Evolutionary conservation across 2,113 vertebrate species (phyloP).

Genomic region (Eclectus roratus): DNA sequence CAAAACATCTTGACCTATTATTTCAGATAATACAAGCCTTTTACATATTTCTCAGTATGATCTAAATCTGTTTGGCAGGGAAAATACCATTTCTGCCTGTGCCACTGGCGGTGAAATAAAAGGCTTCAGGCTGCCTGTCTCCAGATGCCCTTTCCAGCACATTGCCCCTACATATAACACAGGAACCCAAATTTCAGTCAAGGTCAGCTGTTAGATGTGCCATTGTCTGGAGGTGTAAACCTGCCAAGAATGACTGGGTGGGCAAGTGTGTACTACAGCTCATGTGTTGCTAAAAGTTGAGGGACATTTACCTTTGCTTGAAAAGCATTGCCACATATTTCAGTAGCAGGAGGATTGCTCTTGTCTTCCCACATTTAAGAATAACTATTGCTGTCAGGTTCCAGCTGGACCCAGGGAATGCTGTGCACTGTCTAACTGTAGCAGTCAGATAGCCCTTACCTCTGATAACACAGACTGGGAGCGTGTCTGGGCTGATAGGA

Average conservation of each 20-base stretch:
- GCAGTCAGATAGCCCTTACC: not conserved
- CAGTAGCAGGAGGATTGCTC: not conserved
- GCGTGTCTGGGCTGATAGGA: not conserved
- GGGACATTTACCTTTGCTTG: not conserved
- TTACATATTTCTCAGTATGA: not conserved
- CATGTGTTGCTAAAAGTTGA: not conserved
- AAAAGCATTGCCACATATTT: not conserved
- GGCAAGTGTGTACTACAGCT: not conserved
- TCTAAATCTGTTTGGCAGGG: not conserved
- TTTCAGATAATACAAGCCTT: not conserved
- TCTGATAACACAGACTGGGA: not conserved
- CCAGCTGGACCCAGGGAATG: not conserved
- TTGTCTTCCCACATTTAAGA: not conserved
- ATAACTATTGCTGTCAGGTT: not conserved
- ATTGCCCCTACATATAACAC: accelerated
- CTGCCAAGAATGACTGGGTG: not conserved
- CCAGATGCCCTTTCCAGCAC: not conserved
- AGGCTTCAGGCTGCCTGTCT: not conserved
- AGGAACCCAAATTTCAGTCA: not conserved
- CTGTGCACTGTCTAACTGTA: not conserved
- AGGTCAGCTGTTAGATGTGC: not conserved
- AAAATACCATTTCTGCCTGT: not conserved
- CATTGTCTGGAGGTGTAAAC: not conserved
- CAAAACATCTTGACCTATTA: not conserved
- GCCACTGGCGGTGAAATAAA: not conserved